phyloP scores from a whole-genome alignment of 2,888 invertebrate genomes.

The Graphium colonna region DNA sequence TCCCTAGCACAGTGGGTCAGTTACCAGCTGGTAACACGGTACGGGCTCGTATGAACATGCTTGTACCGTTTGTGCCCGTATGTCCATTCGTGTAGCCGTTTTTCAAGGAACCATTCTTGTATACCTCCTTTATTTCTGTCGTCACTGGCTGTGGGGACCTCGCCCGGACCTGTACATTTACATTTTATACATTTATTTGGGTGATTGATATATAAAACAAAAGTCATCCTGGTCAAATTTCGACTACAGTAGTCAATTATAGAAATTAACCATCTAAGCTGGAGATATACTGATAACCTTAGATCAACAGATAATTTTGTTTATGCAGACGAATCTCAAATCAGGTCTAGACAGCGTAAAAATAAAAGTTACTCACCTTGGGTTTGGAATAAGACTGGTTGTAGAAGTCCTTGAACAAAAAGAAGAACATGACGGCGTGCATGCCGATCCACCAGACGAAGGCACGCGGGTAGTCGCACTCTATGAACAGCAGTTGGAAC shows the following conservation, averaged over 20 bases:
- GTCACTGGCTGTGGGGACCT: slow-evolving; percentile 44
- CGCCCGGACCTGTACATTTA: slow-evolving; percentile 59
- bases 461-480: slow-evolving; percentile 95
- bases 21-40: slow-evolving; percentile 71
- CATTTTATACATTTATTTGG: no score
- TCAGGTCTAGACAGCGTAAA: no score
- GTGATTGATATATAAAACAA: no score
- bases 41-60: slow-evolving; percentile 50
- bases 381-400: slow-evolving; percentile 84
- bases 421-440: slow-evolving; percentile 97
- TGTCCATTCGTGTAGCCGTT: slow-evolving; percentile 67
- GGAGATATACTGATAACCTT: no score
- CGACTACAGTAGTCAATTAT: no score
- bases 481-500: slow-evolving; percentile 93
- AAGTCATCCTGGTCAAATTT: no score
- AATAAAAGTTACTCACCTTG: slow-evolving; percentile 39
- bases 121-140: slow-evolving; percentile 48
- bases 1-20: slow-evolving; percentile 45
- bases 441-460: slow-evolving; percentile 98
- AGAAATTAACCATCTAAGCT: no score
- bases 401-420: slow-evolving; percentile 97
- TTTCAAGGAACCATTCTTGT: slow-evolving; percentile 59
- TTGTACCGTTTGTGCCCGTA: slow-evolving; percentile 43
- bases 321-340: no score
- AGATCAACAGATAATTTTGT: no score